These are phyloP conservation scores for Oscheius sp. DNA, from an alignment of 2,888 invertebrate species.

Conservation along the genomic window DNA sequence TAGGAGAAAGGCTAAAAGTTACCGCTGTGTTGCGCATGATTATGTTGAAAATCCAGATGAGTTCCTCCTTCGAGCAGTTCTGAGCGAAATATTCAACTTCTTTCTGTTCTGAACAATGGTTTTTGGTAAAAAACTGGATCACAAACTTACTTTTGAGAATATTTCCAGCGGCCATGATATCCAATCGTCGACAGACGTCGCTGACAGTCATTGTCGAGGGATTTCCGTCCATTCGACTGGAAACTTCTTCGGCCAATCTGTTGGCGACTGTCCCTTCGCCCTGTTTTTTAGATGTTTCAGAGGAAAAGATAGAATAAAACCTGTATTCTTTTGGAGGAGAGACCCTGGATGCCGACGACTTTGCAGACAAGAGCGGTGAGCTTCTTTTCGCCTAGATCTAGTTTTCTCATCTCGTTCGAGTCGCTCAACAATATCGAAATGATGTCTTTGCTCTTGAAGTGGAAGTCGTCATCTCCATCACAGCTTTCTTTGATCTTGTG, in stretches of 20 bases:
- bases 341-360: conserved; percentile 18
- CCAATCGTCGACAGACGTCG: conserved; percentile 14
- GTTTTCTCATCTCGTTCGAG: conserved; percentile 76
- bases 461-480: conserved; percentile 16
- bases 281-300: background rate
- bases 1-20: background rate
- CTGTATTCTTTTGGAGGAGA: conserved; percentile 3
- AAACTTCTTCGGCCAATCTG: conserved; percentile 12
- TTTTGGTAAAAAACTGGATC: background rate
- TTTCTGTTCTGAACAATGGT: conserved; percentile 5
- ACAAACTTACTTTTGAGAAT: background rate
- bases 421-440: conserved; percentile 85
- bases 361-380: conserved; percentile 23
- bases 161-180: conserved; percentile 10
- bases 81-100: conserved; percentile 35
- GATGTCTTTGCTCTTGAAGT: conserved; percentile 17
- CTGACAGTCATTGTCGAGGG: conserved; percentile 8
- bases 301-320: background rate
- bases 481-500: conserved; percentile 2
- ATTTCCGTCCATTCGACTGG: background rate
- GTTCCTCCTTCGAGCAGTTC: conserved; percentile 49
- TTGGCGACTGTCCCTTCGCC: conserved; percentile 1
- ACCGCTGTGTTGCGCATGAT: conserved; percentile 55
- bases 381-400: conserved; percentile 47
- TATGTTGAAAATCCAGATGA: conserved; percentile 56